Conservation (phyloP, 2,797 vertebrate species). For the Trichosurus vulpecula region DNA sequence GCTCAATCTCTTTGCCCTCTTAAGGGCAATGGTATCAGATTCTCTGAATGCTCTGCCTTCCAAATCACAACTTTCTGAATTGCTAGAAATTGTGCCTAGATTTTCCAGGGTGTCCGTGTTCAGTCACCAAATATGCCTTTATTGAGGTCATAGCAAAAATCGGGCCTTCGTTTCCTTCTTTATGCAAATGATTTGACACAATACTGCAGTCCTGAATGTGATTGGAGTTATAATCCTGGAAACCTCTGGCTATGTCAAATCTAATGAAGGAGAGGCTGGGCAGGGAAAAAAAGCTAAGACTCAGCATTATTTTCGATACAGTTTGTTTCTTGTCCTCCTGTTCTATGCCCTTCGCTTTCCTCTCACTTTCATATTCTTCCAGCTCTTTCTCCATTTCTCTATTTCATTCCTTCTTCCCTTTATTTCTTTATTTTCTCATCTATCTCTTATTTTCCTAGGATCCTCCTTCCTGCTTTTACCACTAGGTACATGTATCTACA, state of each 20-base stretch:
- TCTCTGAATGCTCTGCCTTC: constrained; percentile 1
- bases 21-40: constrained; percentile 26
- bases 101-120: neutral
- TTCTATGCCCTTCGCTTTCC: neutral
- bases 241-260: rapidly evolving
- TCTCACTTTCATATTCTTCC: neutral
- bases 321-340: neutral
- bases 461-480: neutral
- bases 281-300: rapidly evolving
- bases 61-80: neutral
- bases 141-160: neutral
- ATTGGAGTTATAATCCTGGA: neutral
- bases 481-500: no score
- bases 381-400: neutral
- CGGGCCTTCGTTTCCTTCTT: neutral
- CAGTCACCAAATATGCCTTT: constrained; percentile 14
- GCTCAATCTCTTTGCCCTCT: constrained; percentile 2
- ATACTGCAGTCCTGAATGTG: neutral
- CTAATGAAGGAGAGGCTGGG: neutral
- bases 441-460: neutral
- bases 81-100: neutral
- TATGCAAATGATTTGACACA: neutral
- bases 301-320: neutral
- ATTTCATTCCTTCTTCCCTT: neutral
- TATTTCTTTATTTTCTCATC: neutral